A percentile compares a stretch with the other conserved stretches of the same genome.
These are phyloP conservation scores for Myotis findleyi DNA, from an alignment of 2,797 vertebrate species.

Conservation along the genomic window DNA sequence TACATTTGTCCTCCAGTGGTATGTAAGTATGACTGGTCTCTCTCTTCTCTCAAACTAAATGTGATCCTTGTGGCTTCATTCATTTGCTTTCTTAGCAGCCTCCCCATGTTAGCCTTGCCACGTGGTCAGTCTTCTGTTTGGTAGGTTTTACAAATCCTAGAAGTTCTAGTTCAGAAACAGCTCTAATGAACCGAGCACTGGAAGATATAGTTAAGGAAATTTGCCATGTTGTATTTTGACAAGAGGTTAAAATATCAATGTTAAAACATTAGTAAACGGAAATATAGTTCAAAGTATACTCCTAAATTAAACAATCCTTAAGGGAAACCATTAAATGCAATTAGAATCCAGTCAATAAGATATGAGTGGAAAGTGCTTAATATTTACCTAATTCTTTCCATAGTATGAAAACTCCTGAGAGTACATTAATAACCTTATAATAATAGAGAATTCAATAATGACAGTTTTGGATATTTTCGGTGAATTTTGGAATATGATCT, in stretches of 20 bases:
- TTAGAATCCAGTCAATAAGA: slow-evolving; percentile 9
- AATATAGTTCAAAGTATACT: not conserved
- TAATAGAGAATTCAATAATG: slow-evolving; percentile 40
- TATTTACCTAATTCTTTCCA: not conserved
- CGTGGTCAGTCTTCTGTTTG: slow-evolving; percentile 97
- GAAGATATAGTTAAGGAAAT: slow-evolving; percentile 87
- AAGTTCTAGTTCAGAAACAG: slow-evolving; percentile 97
- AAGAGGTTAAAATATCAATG: not conserved
- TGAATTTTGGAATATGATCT: not conserved
- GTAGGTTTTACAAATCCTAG: slow-evolving; percentile 98
- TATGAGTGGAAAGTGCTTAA: slow-evolving; percentile 30
- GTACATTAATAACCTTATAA: slow-evolving; percentile 6
- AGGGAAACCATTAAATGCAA: not conserved
- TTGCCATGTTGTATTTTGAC: not conserved
- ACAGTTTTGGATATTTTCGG: not conserved
- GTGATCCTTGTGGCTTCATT: not conserved
- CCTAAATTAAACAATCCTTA: not conserved
- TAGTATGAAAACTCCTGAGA: slow-evolving; percentile 36
- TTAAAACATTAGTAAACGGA: slow-evolving; percentile 27
- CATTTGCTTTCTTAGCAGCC: slow-evolving; percentile 89
- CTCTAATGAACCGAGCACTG: slow-evolving; percentile 97
- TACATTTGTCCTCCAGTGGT: not conserved
- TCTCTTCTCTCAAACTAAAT: not conserved
- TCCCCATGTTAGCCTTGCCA: slow-evolving; percentile 98
- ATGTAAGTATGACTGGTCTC: not conserved